Percentiles rank a stretch among this genome's conserved stretches.
These are phyloP conservation scores for Heterochromis multidens DNA, from an alignment of 2,113 vertebrate species.

Conservation along the genomic window DNA sequence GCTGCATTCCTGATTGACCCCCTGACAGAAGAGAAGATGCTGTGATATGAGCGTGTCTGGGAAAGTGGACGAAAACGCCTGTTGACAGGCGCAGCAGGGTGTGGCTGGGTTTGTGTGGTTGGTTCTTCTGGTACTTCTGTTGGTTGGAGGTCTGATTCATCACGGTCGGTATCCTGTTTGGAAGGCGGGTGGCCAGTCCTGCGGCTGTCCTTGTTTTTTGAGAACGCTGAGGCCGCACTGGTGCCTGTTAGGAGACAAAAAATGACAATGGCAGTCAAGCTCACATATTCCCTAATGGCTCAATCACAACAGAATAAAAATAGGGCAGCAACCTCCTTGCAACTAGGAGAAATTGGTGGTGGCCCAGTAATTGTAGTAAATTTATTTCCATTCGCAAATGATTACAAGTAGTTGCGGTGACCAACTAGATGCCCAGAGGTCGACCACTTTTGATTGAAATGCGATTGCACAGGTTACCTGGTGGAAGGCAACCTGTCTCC, in stretches of 20 bases:
- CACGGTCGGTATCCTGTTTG: constrained; percentile 52
- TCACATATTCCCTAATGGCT: background rate
- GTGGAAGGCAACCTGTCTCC: background rate
- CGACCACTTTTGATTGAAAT: background rate
- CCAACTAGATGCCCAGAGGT: background rate
- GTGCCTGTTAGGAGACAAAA: constrained; percentile 69
- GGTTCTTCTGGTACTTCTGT: constrained; percentile 48
- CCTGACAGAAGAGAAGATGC: constrained; percentile 75
- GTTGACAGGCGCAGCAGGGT: constrained; percentile 46
- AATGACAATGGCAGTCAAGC: background rate
- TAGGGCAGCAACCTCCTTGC: background rate
- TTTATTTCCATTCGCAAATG: background rate
- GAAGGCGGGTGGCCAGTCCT: constrained; percentile 53
- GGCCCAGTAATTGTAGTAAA: too few relatives aligned
- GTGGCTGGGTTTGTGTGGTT: background rate
- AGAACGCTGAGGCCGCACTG: constrained; percentile 55
- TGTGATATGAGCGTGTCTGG: constrained; percentile 75
- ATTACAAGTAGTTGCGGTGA: background rate
- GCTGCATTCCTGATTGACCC: constrained; percentile 57
- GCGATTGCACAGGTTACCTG: background rate
- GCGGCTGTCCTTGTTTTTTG: constrained; percentile 55
- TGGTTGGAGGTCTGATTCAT: constrained; percentile 61
- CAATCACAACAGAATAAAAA: background rate
- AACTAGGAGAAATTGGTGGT: background rate
- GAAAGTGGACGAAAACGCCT: constrained; percentile 70